Conservation (phyloP, 1,140 invertebrate genomes). For the Leptopilina boulardi region DNA sequence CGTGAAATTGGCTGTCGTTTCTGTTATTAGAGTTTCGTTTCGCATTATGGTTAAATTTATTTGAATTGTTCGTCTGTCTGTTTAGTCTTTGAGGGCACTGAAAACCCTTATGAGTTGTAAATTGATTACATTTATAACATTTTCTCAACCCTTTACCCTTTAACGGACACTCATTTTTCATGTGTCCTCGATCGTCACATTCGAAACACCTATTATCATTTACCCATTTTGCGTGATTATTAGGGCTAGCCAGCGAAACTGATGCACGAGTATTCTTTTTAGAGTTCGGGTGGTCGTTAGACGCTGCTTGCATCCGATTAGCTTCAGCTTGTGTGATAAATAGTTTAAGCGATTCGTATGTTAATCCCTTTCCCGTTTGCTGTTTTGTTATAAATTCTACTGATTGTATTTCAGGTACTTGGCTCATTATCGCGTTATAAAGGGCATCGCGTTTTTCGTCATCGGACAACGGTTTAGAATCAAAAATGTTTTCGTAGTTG, state of each 20-base stretch:
- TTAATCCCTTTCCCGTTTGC: neutral
- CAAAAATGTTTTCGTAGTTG: neutral
- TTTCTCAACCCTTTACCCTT: neutral
- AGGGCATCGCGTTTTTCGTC: conserved; percentile 17
- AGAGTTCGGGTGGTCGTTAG: neutral
- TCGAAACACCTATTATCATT: neutral
- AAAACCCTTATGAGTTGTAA: neutral
- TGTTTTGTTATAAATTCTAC: neutral
- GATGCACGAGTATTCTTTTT: neutral
- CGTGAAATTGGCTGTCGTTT: neutral
- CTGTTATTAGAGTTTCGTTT: conserved; percentile 17
- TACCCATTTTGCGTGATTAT: neutral
- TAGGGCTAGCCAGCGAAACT: neutral
- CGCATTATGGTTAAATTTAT: neutral
- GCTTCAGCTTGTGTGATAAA: neutral
- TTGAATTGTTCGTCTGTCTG: neutral
- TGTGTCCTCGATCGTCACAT: neutral
- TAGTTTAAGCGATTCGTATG: neutral
- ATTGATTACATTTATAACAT: conserved; percentile 19
- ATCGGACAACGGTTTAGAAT: neutral
- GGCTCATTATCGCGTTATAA: neutral
- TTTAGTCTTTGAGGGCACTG: neutral
- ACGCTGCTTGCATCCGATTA: neutral
- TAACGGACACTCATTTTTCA: neutral
- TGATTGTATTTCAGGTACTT: neutral